Percentiles rank a stretch among this genome's conserved stretches.
phyloP scores from a whole-genome alignment of 2,797 vertebrate genomes.

The Lophotriccus pileatus region DNA sequence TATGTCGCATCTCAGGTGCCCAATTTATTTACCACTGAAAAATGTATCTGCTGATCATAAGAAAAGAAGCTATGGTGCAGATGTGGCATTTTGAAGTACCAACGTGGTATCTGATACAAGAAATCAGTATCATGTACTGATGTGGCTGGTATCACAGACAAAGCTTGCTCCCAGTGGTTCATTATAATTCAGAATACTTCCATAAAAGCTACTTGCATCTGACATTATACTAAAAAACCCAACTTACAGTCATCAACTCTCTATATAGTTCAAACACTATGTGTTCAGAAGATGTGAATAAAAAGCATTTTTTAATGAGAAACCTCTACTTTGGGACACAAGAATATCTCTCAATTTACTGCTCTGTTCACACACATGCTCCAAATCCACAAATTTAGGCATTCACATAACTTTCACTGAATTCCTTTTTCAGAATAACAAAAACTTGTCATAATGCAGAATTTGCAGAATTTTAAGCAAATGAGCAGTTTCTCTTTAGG shows the following conservation, averaged over 20 bases:
- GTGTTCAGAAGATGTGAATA: background rate
- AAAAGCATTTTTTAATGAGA: background rate
- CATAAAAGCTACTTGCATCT: background rate
- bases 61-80: background rate
- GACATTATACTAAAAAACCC: accelerated
- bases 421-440: background rate
- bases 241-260: background rate
- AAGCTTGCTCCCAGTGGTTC: background rate
- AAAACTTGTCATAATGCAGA: background rate
- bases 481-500: background rate
- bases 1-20: accelerated
- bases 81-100: background rate
- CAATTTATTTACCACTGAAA: background rate
- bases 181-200: background rate
- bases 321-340: background rate
- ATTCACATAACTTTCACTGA: background rate
- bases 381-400: background rate
- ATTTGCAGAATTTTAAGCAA: background rate
- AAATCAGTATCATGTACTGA: background rate
- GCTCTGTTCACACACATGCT: background rate
- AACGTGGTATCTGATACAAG: accelerated
- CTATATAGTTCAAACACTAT: background rate
- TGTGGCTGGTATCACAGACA: background rate
- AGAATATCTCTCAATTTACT: background rate
- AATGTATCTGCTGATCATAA: background rate